These are phyloP conservation scores for Hypomecis atomaria DNA, from an alignment of 2,888 invertebrate genomes.

Conservation along the genomic window DNA sequence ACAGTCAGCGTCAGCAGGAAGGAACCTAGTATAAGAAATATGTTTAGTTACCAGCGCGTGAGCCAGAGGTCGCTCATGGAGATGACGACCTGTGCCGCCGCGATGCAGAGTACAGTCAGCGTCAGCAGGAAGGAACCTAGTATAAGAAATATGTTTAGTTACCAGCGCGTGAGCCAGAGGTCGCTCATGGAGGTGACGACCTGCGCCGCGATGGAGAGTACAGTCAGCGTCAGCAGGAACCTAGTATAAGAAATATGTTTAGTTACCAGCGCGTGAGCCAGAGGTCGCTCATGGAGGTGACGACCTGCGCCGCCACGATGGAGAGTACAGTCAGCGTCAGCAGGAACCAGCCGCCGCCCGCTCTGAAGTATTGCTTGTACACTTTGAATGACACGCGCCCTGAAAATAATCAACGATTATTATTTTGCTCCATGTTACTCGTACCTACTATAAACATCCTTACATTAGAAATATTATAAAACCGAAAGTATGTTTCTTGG, in stretches of 20 bases:
- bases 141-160: no score
- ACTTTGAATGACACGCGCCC: slow-evolving; percentile 84
- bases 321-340: slow-evolving; percentile 82
- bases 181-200: no score
- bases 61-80: slow-evolving; percentile 92
- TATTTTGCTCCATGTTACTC: no score
- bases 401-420: slow-evolving; percentile 38
- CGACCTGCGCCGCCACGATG: slow-evolving; percentile 87
- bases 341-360: slow-evolving; percentile 86
- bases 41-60: slow-evolving; percentile 86
- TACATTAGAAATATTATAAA: no score
- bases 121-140: slow-evolving; percentile 81
- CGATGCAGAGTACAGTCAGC: slow-evolving; percentile 81
- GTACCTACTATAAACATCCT: no score
- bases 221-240: no score
- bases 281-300: slow-evolving; percentile 89
- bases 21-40: no score
- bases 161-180: no score
- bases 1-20: no score
- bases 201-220: no score
- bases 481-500: no score
- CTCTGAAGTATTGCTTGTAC: slow-evolving; percentile 88
- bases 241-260: background rate
- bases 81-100: slow-evolving; percentile 88
- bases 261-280: slow-evolving; percentile 91